A percentile compares a stretch with the other conserved stretches of the same genome.
Conservation (phyloP, 2,888 invertebrate species). For the Noctua fimbriata region DNA sequence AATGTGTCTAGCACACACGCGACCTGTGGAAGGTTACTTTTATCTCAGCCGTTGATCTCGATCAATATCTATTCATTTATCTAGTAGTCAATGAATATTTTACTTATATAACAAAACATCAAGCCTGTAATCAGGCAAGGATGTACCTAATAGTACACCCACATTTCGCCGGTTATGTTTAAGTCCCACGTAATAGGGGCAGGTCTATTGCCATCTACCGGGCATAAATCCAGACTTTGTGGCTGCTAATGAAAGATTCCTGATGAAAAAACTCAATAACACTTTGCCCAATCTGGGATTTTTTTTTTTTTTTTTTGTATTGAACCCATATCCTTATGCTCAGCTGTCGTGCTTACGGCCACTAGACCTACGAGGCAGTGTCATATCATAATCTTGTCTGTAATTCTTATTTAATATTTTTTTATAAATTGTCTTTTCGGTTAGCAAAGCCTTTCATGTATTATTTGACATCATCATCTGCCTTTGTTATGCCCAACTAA, state of each 20-base stretch:
- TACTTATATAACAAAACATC: neutral
- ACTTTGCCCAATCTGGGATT: too few species aligned
- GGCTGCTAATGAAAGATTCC: too few species aligned
- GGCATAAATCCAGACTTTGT: neutral
- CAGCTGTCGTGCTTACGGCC: neutral
- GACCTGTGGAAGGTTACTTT: neutral
- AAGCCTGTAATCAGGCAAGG: neutral
- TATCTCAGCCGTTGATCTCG: neutral
- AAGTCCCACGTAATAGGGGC: neutral
- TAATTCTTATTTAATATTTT: too few species aligned
- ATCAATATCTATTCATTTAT: neutral
- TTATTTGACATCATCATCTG: too few species aligned
- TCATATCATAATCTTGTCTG: too few species aligned
- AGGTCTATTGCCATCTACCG: neutral
- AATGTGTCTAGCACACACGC: neutral
- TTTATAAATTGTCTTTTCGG: too few species aligned
- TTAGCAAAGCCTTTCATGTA: neutral
- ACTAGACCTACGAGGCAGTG: neutral
- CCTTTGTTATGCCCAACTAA: too few species aligned
- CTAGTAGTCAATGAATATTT: neutral
- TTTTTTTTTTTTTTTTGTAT: too few species aligned
- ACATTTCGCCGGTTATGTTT: neutral
- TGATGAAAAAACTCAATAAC: too few species aligned
- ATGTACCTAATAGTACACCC: neutral
- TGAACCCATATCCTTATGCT: too few species aligned